Conservation (phyloP, 2,888 invertebrate species). For the Amorpha juglandis region DNA sequence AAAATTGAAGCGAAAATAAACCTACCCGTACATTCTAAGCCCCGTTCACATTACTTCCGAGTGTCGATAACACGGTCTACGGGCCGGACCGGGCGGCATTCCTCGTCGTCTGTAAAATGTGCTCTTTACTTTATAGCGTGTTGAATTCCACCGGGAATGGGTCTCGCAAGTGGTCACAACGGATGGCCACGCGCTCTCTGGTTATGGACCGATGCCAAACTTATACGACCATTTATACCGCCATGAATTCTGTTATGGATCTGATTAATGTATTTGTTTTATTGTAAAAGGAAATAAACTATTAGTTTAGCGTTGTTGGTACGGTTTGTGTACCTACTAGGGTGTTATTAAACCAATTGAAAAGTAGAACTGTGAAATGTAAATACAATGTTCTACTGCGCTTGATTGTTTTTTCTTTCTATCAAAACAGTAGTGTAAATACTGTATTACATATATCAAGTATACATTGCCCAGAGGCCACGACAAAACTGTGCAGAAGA, state of each 20-base stretch:
- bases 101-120: slow-evolving; percentile 15
- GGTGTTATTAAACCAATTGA: too few relatives aligned
- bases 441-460: background rate
- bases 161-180: slow-evolving; percentile 15
- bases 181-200: slow-evolving; percentile 8
- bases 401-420: too few relatives aligned
- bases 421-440: too few relatives aligned
- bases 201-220: slow-evolving; percentile 17
- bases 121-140: slow-evolving; percentile 17
- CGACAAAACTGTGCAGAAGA: too few relatives aligned
- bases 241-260: slow-evolving; percentile 6
- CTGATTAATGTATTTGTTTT: background rate
- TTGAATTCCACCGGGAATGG: slow-evolving; percentile 9
- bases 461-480: too few relatives aligned
- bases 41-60: slow-evolving; percentile 14
- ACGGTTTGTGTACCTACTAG: too few relatives aligned
- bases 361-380: too few relatives aligned
- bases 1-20: background rate
- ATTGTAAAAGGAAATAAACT: too few relatives aligned
- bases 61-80: slow-evolving; percentile 10
- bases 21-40: background rate
- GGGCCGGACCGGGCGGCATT: background rate
- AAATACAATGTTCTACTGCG: too few relatives aligned
- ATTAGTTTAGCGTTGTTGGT: too few relatives aligned
- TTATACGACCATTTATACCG: slow-evolving; percentile 4